Conservation (phyloP, 2,888 invertebrate genomes). For the Acronicta alni region DNA sequence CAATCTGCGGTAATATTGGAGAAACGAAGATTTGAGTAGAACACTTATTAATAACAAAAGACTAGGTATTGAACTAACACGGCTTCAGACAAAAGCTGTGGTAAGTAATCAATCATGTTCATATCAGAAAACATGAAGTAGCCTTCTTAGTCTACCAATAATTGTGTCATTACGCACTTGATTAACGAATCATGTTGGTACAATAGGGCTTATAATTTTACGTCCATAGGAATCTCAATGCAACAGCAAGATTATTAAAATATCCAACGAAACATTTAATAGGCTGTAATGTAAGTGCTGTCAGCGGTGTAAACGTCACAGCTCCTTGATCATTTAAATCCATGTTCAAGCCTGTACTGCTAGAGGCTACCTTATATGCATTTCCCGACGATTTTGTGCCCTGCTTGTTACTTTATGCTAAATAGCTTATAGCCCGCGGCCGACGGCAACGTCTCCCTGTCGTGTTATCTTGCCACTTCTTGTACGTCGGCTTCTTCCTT, state of each 20-base stretch:
- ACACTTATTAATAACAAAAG: slow-evolving; percentile 24
- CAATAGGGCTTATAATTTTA: slow-evolving; percentile 12
- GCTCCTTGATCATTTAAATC: slow-evolving; percentile 1
- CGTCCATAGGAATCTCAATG: neutral
- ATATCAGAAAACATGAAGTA: slow-evolving; percentile 37
- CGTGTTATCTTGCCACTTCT: slow-evolving; percentile 6
- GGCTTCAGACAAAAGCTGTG: slow-evolving; percentile 13
- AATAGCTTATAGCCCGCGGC: slow-evolving; percentile 20
- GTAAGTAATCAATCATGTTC: slow-evolving; percentile 43
- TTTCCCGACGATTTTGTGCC: slow-evolving; percentile 22
- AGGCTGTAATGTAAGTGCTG: neutral
- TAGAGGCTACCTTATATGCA: neutral
- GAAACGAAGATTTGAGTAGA: slow-evolving; percentile 5
- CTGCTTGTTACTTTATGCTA: slow-evolving; percentile 25
- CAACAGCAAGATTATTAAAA: neutral
- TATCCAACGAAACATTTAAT: neutral
- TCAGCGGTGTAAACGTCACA: neutral
- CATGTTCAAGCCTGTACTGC: neutral
- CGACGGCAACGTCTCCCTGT: slow-evolving; percentile 4
- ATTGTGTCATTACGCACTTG: slow-evolving; percentile 41
- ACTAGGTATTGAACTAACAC: slow-evolving; percentile 19
- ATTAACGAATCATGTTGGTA: slow-evolving; percentile 28
- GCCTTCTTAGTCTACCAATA: slow-evolving; percentile 35
- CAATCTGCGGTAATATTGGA: neutral
- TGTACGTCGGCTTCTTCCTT: slow-evolving; percentile 6